phyloP scores from a whole-genome alignment of 2,113 vertebrate species.

The Oenanthe melanoleuca region DNA sequence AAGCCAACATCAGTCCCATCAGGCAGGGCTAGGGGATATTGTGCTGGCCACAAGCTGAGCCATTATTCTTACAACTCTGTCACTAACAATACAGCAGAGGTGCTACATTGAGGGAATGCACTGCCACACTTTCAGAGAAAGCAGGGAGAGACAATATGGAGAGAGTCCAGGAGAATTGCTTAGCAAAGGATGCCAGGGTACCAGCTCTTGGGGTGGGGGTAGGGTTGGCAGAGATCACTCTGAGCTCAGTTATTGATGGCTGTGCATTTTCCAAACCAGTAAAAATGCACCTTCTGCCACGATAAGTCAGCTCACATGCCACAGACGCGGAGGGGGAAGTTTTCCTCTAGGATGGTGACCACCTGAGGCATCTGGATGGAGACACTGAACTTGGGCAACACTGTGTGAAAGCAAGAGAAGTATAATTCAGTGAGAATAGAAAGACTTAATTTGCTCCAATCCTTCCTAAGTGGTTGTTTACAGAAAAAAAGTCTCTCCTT shows the following conservation, averaged over 20 bases:
- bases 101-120: not conserved
- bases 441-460: not conserved
- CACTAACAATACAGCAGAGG: not conserved
- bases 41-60: not conserved
- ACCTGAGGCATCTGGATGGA: constrained; percentile 43
- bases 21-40: not conserved
- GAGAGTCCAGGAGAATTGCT: not conserved
- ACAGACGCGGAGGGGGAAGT: constrained; percentile 3
- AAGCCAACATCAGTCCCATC: not conserved
- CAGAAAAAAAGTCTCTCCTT: not conserved
- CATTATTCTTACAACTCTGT: not conserved
- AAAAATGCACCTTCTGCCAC: not conserved
- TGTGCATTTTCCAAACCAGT: not conserved
- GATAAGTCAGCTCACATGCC: constrained; percentile 49
- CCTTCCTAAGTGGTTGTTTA: not conserved
- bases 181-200: not conserved
- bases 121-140: not conserved
- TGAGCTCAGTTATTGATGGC: not conserved
- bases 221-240: not conserved
- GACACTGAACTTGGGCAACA: constrained; percentile 62
- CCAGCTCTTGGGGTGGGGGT: not conserved
- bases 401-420: constrained; percentile 12
- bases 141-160: not conserved
- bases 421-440: not conserved
- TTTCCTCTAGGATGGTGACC: constrained; percentile 41